Base-by-base conservation (phyloP, 1,140 invertebrate species). In the Lordiphosa stackelbergi region DNA sequence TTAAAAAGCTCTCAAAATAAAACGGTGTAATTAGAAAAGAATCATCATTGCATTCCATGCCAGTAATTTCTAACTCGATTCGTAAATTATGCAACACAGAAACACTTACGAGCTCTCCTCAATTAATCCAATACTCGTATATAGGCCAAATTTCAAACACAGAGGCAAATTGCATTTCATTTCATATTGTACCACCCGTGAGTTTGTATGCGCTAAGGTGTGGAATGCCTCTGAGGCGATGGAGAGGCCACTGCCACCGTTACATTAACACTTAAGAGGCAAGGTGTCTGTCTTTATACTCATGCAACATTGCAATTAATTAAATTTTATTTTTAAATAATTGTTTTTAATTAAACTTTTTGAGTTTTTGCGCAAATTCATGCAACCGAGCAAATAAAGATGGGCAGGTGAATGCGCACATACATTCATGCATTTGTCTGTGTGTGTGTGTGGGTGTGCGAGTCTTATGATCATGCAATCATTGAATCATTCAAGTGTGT, bases 291-390 rank as follows among this genome's bases (percentile, higher is more conserved):
- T 31, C 28, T 31, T 7, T 31, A 66, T 69, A 81, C 75, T 79
- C 75, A 79, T 79, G 75, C 75, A 79, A 79, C 72, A 79, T 79
- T 79, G 75, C 75, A 75, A 79, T 79, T 79, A 79, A 79, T 79
- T 79, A 79, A 75, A 71, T 81, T 81, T 79, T 79, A 79, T 79
- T 79, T 79, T 83, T 71, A 75, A 81, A 79, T 75, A 79, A 79
- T 81, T 83, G 77, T 81, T 81, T 79, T 79, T 81, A 79, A 79
- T 79, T 79, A 81, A 79, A 81, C 75, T 75, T 83, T 60, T 68
- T 69, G 53, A 68, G 54, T 45, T 52, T 70, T 79, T 66, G 70
- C 71, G 72, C 68, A 75, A 68, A 71, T 81, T 74, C 75, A 81
- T 79, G 75, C 75, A 78, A 72, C 54, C 61, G 40, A 42, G 55